These are phyloP conservation scores for Pyrochroa serraticornis DNA, from an alignment of 2,888 invertebrate species.

Conservation along the genomic window DNA sequence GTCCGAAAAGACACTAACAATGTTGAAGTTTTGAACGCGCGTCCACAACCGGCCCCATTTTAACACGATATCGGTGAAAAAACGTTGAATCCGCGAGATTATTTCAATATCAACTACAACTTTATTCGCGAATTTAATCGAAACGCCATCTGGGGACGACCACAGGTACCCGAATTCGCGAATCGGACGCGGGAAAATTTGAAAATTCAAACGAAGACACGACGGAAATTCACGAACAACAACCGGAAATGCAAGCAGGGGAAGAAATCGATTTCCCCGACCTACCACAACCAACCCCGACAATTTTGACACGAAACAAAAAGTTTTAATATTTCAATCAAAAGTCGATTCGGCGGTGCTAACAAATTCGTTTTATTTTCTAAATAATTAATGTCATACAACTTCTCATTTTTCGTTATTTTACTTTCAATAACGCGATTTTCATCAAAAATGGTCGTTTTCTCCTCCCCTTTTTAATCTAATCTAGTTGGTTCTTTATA, in stretches of 20 bases:
- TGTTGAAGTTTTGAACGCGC: too few relatives aligned
- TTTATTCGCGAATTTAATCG: slow-evolving; percentile 26
- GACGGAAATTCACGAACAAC: too few relatives aligned
- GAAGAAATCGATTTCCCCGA: slow-evolving; percentile 6
- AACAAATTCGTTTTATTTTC: too few relatives aligned
- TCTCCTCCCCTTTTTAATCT: not conserved
- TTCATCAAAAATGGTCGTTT: too few relatives aligned
- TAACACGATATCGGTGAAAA: slow-evolving; percentile 14
- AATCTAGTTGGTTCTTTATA: not conserved
- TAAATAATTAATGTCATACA: too few relatives aligned
- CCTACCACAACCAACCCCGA: not conserved
- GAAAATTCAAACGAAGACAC: not conserved
- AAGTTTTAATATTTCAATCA: too few relatives aligned
- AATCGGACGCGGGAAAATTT: slow-evolving; percentile 15
- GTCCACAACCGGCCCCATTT: not conserved
- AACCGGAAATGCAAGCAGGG: not conserved
- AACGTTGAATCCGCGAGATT: slow-evolving; percentile 21
- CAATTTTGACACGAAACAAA: not conserved
- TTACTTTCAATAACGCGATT: too few relatives aligned
- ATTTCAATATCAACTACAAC: slow-evolving; percentile 24
- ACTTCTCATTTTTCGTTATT: too few relatives aligned
- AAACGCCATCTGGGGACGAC: slow-evolving; percentile 19
- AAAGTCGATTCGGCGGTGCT: too few relatives aligned
- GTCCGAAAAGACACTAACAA: not conserved
- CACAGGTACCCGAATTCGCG: slow-evolving; percentile 14